Conservation (phyloP, 2,797 vertebrate species). For the Poecilia picta region DNA sequence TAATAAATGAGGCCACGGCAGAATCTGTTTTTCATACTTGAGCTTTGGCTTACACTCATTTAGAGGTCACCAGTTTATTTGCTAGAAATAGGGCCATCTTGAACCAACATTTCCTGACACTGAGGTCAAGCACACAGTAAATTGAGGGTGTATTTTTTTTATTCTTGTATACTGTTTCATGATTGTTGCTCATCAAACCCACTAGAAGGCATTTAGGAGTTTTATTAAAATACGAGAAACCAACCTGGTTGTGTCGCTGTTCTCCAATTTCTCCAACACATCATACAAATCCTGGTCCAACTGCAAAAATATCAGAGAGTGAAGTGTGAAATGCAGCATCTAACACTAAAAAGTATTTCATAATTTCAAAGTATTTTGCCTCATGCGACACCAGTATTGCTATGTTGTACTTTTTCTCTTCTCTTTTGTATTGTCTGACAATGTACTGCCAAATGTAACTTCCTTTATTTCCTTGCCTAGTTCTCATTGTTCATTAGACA, state of each 20-base stretch:
- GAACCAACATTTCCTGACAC: neutral
- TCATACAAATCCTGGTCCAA: constrained; percentile 90
- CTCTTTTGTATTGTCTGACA: neutral
- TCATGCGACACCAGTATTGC: neutral
- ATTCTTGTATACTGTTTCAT: neutral
- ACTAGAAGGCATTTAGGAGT: neutral
- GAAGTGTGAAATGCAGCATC: neutral
- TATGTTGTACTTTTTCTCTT: neutral
- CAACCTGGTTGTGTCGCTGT: constrained; percentile 66
- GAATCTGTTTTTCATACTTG: neutral
- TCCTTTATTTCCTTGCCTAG: neutral
- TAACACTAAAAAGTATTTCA: neutral
- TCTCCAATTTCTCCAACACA: constrained; percentile 84
- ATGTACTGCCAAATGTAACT: neutral
- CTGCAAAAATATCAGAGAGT: constrained; percentile 64
- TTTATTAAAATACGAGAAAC: constrained; percentile 4
- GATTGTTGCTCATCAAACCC: neutral
- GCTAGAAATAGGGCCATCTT: neutral
- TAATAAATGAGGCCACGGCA: neutral
- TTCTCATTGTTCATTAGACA: constrained; percentile 11
- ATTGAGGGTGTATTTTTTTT: neutral
- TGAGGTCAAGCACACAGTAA: neutral
- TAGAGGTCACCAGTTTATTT: neutral
- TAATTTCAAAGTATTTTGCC: neutral
- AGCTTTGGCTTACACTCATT: neutral